Conservation (phyloP, 2,113 vertebrate species). For the Eulacestoma nigropectus region DNA sequence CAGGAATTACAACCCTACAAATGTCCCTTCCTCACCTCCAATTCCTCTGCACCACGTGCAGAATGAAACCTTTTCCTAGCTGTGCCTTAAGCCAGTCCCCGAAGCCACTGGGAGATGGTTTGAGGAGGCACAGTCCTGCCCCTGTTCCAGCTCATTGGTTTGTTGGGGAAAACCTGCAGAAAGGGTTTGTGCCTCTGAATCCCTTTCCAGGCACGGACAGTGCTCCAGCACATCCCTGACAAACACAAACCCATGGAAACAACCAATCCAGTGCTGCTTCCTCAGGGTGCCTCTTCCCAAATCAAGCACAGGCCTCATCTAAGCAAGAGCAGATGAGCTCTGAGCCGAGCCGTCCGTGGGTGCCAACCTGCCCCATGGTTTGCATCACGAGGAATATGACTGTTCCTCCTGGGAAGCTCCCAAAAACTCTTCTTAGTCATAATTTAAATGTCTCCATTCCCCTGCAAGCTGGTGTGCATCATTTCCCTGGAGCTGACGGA, state of each 20-base stretch:
- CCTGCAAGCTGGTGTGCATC: background rate
- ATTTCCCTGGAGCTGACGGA: background rate
- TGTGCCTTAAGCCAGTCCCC: background rate
- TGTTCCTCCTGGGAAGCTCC: background rate
- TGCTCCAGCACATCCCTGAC: background rate
- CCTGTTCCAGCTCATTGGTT: background rate
- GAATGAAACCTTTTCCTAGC: background rate
- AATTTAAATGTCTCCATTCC: background rate
- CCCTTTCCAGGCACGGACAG: background rate
- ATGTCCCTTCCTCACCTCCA: background rate
- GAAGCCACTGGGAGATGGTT: background rate
- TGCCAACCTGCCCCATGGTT: background rate
- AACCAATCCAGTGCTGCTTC: background rate
- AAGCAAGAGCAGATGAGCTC: background rate
- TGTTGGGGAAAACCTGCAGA: background rate
- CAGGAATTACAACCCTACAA: rapidly evolving
- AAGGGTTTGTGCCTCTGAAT: background rate
- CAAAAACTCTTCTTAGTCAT: background rate
- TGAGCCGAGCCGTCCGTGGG: background rate
- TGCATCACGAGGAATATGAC: background rate
- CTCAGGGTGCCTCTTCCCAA: background rate
- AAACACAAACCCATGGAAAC: background rate
- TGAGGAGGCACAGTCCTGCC: background rate
- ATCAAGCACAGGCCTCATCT: background rate
- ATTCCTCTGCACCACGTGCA: background rate